Conservation (phyloP, 2,888 invertebrate genomes). For the Nebria salina region DNA sequence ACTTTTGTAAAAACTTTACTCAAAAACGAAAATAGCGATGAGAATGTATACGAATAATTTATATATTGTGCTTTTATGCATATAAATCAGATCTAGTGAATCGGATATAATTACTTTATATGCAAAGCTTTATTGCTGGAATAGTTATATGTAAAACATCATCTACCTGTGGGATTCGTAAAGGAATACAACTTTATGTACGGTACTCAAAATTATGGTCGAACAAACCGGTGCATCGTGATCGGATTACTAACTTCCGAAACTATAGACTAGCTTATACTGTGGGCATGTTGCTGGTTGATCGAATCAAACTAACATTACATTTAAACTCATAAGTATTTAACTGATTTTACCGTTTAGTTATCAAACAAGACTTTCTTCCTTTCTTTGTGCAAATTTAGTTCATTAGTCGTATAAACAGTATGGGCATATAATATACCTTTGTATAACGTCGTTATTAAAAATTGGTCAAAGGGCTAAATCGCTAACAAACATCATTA, state of each 20-base stretch:
- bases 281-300: slow-evolving; percentile 10
- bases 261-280: slow-evolving; percentile 6
- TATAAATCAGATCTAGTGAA: too few relatives aligned
- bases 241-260: slow-evolving; percentile 19
- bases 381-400: too few relatives aligned
- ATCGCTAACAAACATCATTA: too few relatives aligned
- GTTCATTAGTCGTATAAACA: too few relatives aligned
- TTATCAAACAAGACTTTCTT: background rate
- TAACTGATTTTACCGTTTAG: slow-evolving; percentile 5
- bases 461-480: too few relatives aligned
- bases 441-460: too few relatives aligned
- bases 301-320: background rate
- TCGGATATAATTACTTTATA: background rate
- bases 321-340: background rate
- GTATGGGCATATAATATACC: too few relatives aligned
- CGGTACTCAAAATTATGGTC: background rate
- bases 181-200: background rate
- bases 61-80: too few relatives aligned
- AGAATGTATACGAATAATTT: too few relatives aligned
- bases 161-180: background rate
- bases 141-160: background rate
- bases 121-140: background rate
- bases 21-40: too few relatives aligned
- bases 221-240: background rate
- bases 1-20: too few relatives aligned